A percentile compares a stretch with the other conserved stretches of the same genome.
Conservation (phyloP, 1,140 invertebrate genomes). For the Drosophila bipectinata region DNA sequence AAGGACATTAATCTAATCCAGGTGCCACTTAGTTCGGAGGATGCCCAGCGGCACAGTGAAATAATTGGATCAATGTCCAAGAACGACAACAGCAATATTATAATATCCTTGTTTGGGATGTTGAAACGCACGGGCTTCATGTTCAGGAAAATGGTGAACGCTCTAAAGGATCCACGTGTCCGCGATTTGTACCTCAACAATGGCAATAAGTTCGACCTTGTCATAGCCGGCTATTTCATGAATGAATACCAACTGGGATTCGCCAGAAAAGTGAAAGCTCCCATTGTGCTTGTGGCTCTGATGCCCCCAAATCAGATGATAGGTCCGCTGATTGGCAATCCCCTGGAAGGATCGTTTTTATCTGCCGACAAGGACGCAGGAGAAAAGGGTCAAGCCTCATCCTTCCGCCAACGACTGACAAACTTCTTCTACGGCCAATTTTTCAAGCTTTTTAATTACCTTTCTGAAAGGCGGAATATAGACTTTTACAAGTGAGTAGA, state of each 20-base stretch:
- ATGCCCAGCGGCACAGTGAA: conserved; percentile 1
- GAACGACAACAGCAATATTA: conserved; percentile 9
- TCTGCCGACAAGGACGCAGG: conserved; percentile 12
- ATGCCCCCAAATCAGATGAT: conserved; percentile 9
- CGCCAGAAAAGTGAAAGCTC: conserved; percentile 42
- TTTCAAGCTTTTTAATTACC: not conserved
- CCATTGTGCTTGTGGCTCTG: conserved; percentile 18
- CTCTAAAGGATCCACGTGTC: conserved; percentile 30
- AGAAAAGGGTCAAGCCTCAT: conserved; percentile 14
- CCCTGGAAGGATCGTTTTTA: conserved; percentile 37
- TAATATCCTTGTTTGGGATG: conserved; percentile 9
- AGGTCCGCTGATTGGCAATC: conserved; percentile 36
- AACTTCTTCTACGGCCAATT: not conserved
- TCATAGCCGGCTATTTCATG: conserved; percentile 36
- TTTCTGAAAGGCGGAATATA: not conserved
- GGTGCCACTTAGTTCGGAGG: conserved; percentile 27
- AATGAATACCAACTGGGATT: conserved; percentile 49
- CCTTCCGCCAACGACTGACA: conserved; percentile 15
- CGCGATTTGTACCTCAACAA: conserved; percentile 26
- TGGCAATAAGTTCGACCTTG: conserved; percentile 48
- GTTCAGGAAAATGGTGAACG: conserved; percentile 26
- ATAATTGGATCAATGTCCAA: conserved; percentile 24
- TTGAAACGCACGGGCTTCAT: conserved; percentile 6
- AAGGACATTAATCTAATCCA: conserved; percentile 37
- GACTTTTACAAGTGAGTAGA: conserved; percentile 10